phyloP scores from a whole-genome alignment of 2,888 invertebrate species.

The Mylabris sibirica region DNA sequence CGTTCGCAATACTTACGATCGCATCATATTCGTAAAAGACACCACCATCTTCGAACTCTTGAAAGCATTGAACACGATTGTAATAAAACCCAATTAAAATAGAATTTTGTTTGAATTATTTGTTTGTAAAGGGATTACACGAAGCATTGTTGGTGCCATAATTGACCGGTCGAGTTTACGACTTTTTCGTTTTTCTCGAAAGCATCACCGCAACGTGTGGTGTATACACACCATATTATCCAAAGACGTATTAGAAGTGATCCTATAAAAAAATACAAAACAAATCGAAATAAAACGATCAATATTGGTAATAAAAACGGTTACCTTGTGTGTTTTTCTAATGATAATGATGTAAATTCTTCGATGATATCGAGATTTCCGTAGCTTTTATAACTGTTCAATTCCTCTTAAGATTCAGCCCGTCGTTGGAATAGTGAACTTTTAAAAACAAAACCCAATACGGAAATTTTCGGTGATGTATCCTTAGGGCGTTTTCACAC shows the following conservation, averaged over 20 bases:
- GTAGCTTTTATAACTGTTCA: slow-evolving; percentile 33
- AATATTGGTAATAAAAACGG: neutral
- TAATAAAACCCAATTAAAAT: neutral
- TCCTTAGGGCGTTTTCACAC: too few species aligned
- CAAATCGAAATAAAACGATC: neutral
- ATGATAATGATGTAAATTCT: slow-evolving; percentile 13
- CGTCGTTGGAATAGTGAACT: slow-evolving; percentile 52
- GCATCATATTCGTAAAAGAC: slow-evolving; percentile 99
- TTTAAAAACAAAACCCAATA: slow-evolving; percentile 45
- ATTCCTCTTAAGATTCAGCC: slow-evolving; percentile 47
- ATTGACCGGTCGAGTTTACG: slow-evolving; percentile 97
- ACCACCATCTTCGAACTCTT: slow-evolving; percentile 96
- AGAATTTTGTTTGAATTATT: neutral
- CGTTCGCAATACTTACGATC: slow-evolving; percentile 99
- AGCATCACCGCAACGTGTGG: slow-evolving; percentile 93
- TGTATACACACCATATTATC: slow-evolving; percentile 95
- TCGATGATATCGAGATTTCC: slow-evolving; percentile 21
- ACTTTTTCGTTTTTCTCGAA: slow-evolving; percentile 98
- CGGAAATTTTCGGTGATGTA: slow-evolving; percentile 52
- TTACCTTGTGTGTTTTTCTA: neutral
- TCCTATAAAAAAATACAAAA: slow-evolving; percentile 53
- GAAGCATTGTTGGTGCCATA: slow-evolving; percentile 99
- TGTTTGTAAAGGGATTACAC: too few species aligned
- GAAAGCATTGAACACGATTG: slow-evolving; percentile 98
- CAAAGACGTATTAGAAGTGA: slow-evolving; percentile 77